A percentile compares a stretch with the other conserved stretches of the same genome.
Evolutionary conservation across 2,888 invertebrate species (phyloP).

Genomic region (Aradus depressus): DNA sequence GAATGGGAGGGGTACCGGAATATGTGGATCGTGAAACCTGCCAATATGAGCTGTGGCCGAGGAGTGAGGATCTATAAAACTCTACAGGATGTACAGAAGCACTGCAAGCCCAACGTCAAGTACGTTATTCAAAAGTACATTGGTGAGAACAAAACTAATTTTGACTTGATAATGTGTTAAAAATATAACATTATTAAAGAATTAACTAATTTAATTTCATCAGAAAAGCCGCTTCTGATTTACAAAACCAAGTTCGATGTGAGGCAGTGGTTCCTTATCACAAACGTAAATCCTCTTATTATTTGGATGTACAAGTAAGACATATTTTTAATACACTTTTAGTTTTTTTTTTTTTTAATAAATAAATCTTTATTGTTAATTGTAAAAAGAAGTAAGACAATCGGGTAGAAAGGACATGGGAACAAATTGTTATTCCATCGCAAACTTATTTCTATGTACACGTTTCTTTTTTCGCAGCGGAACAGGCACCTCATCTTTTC

Average conservation of each 20-base stretch:
- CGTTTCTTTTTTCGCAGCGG: background rate
- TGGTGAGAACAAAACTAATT: slow-evolving; percentile 45
- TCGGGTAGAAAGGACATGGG: background rate
- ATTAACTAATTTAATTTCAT: slow-evolving; percentile 29
- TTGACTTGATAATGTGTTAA: too few species aligned
- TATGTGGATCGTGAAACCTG: slow-evolving; percentile 92
- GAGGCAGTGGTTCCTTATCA: slow-evolving; percentile 88
- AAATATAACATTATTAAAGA: too few species aligned
- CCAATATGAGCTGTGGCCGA: slow-evolving; percentile 82
- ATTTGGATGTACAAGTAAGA: slow-evolving; percentile 83
- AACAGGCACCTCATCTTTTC: background rate
- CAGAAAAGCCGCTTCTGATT: slow-evolving; percentile 78
- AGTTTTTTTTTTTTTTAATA: background rate
- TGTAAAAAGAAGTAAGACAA: background rate
- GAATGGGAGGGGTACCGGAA: slow-evolving; percentile 75
- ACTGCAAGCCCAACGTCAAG: slow-evolving; percentile 49
- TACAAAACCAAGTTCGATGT: slow-evolving; percentile 91
- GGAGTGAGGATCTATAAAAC: slow-evolving; percentile 80
- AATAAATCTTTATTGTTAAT: background rate
- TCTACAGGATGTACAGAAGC: slow-evolving; percentile 68
- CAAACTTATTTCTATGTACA: background rate
- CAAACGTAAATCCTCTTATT: slow-evolving; percentile 78
- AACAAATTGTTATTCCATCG: background rate
- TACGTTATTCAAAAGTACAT: slow-evolving; percentile 94
- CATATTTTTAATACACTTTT: background rate